These are phyloP conservation scores for Drosophila paulistorum DNA, from an alignment of 1,140 invertebrate species.

Conservation along the genomic window DNA sequence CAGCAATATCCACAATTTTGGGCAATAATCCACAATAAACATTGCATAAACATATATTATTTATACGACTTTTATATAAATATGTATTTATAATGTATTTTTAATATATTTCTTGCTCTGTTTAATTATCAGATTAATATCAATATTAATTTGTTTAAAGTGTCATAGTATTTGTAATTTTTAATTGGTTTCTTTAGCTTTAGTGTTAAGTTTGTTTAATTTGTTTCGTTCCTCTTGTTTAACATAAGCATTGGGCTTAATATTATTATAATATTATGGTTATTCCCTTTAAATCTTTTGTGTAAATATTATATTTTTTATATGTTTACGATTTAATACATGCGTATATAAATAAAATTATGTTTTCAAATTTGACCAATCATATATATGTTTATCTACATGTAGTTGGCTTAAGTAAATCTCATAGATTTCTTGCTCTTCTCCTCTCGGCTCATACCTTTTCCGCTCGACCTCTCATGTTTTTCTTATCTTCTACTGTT, in stretches of 20 bases:
- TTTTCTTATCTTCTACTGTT: constrained; percentile 48
- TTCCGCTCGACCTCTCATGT: constrained; percentile 5
- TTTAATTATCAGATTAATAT: neutral
- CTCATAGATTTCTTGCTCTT: constrained; percentile 48
- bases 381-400: constrained; percentile 6
- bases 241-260: constrained; percentile 24
- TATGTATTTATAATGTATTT: constrained; percentile 23
- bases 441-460: neutral
- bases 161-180: constrained; percentile 31
- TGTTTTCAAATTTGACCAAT: constrained; percentile 50
- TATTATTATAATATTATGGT: neutral
- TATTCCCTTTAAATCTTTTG: neutral
- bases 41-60: constrained; percentile 35
- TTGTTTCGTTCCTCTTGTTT: constrained; percentile 26
- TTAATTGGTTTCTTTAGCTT: constrained; percentile 31
- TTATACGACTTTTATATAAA: constrained; percentile 39
- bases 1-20: constrained; percentile 65
- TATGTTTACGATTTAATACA: constrained; percentile 43
- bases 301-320: constrained; percentile 64
- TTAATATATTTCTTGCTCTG: constrained; percentile 18
- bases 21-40: constrained; percentile 59
- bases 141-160: constrained; percentile 10
- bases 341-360: constrained; percentile 64
- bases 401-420: constrained; percentile 49
- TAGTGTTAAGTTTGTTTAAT: constrained; percentile 30